A percentile compares a stretch with the other conserved stretches of the same genome.
Conservation (phyloP, 2,797 vertebrate species). For the Pampus argenteus region DNA sequence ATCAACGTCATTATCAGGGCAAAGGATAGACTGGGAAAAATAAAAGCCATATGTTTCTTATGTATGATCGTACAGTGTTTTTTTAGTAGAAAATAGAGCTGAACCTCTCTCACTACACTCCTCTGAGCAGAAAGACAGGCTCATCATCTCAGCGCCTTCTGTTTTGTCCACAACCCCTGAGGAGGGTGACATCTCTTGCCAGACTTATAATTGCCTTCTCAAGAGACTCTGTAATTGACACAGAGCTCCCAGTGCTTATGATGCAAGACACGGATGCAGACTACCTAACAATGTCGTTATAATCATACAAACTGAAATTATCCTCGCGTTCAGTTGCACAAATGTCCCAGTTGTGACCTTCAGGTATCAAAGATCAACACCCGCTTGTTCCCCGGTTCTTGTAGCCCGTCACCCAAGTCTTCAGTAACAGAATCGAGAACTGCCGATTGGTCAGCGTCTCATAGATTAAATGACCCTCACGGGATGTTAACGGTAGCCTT, state of each 20-base stretch:
- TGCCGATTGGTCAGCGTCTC: constrained; percentile 18
- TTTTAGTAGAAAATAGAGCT: constrained; percentile 13
- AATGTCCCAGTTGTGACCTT: constrained; percentile 21
- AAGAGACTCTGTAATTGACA: constrained; percentile 58
- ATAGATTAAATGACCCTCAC: constrained; percentile 36
- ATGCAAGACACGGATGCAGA: constrained; percentile 36
- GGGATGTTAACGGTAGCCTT: constrained; percentile 54
- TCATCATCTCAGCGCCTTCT: constrained; percentile 40
- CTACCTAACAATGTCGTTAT: constrained; percentile 7
- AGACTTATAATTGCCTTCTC: constrained; percentile 71
- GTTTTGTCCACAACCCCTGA: constrained; percentile 49
- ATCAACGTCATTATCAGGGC: no score
- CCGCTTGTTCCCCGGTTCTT: constrained; percentile 22
- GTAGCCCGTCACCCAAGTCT: not conserved
- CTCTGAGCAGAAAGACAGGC: constrained; percentile 24
- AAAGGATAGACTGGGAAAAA: not conserved
- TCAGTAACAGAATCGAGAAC: constrained; percentile 12
- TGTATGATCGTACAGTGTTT: not conserved
- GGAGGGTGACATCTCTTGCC: constrained; percentile 45
- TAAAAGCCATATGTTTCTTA: not conserved
- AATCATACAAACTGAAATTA: constrained; percentile 28
- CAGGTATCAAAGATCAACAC: constrained; percentile 27
- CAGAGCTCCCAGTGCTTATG: constrained; percentile 35
- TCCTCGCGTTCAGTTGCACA: constrained; percentile 3
- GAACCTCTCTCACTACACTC: constrained; percentile 9